Evolutionary conservation across 2,797 vertebrate species (phyloP), one percentile per base, ranked within the genome.

Genomic region (Alfaro cultratus): DNA sequence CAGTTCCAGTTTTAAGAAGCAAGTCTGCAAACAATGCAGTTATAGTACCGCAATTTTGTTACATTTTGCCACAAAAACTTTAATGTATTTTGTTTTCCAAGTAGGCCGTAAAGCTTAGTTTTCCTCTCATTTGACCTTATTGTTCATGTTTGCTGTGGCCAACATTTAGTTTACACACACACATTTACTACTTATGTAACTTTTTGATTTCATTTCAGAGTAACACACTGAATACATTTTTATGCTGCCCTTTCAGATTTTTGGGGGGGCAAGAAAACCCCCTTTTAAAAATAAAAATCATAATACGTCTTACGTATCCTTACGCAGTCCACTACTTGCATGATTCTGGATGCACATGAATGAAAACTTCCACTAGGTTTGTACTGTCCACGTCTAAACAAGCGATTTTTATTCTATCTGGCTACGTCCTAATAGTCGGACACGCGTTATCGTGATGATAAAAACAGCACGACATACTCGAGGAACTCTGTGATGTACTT

Each of bases 401-500:
- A 47, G 6, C 57, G 18, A 41, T 73, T 46, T 74, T 79, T 16
- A 67, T 10, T n/a, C 53, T 1, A 12, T 36, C 1, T 73, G 3
- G 31, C 4, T 45, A 72, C 1, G 1, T 67, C 68, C 64, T 60
- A 53, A 46, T 49, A 16, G 21, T 79, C 80, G 68, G 74, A 78
- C 49, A 60, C 80, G 85, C 77, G 76, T 45, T 90, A 84, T 5
- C 76, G 72, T 45, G 9, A 64, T 45, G 18, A 80, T 81, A 62
- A 83, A 83, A 86, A 70, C 15, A 81, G 74, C 31, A 23, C 46
- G 75, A 95, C 98, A 96, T 98, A 99, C 99, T 99, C 99, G 41
- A 99, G 96, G 95, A 99, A 99, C 92, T 99, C 98, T 23, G 99
- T 99, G 95, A 99, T 98, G 92, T 98, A 99, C 95, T 98, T 99